Evolutionary conservation across 2,888 invertebrate species (phyloP).

Genomic region (Amiota mariae): DNA sequence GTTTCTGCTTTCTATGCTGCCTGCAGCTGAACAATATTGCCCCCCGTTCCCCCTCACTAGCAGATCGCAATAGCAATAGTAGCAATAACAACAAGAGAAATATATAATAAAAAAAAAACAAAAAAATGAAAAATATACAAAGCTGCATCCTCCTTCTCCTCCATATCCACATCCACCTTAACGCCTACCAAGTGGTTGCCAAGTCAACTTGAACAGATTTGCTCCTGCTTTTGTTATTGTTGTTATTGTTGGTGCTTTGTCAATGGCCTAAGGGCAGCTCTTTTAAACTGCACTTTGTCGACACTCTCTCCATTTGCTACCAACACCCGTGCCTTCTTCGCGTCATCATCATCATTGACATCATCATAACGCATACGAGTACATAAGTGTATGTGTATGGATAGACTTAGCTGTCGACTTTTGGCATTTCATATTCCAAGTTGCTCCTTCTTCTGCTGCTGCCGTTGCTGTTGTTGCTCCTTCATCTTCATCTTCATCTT

Average conservation of each 20-base stretch:
- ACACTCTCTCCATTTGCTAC: neutral
- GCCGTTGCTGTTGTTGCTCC: too few species aligned
- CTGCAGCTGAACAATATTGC: neutral
- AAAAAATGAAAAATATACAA: too few species aligned
- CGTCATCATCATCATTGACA: neutral
- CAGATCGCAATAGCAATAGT: neutral
- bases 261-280: conserved; percentile 27
- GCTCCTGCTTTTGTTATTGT: neutral
- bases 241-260: neutral
- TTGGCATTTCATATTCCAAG: too few species aligned
- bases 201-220: conserved; percentile 29
- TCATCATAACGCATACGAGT: too few species aligned
- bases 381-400: too few species aligned
- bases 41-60: neutral
- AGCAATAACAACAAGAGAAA: neutral
- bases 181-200: conserved; percentile 12
- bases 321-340: neutral
- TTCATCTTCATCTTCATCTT: too few species aligned
- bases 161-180: too few species aligned
- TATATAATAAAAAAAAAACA: neutral
- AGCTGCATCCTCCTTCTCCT: too few species aligned
- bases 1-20: neutral
- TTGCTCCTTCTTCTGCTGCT: too few species aligned
- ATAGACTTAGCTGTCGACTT: too few species aligned
- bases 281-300: neutral